phyloP scores from a whole-genome alignment of 2,888 invertebrate species.

The Rhimphoctona megacephalus region DNA sequence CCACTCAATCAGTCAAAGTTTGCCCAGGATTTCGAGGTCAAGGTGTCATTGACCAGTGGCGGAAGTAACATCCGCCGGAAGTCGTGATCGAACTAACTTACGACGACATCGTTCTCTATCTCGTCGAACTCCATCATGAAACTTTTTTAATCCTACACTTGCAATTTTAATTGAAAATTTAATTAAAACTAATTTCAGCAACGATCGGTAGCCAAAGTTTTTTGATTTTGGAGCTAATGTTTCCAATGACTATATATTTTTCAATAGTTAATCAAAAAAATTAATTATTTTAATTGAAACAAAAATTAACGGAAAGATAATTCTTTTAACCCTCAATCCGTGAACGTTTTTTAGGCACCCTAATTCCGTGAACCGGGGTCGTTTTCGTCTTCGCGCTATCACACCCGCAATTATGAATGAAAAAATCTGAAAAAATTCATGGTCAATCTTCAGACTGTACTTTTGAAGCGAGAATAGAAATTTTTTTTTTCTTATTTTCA shows the following conservation, averaged over 20 bases:
- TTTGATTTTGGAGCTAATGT: background rate
- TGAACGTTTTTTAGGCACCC: too few relatives aligned
- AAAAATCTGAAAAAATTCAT: too few relatives aligned
- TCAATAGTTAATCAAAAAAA: background rate
- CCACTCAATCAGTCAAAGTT: slow-evolving; percentile 11
- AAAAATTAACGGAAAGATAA: background rate
- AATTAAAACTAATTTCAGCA: background rate
- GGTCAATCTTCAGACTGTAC: too few relatives aligned
- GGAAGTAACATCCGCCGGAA: slow-evolving; percentile 74
- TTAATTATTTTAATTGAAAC: background rate
- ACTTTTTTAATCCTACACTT: background rate
- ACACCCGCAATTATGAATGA: too few relatives aligned
- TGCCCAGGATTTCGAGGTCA: slow-evolving; percentile 63
- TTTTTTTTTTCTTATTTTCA: too few relatives aligned
- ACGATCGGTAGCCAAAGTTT: background rate
- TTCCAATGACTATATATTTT: background rate
- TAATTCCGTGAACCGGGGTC: too few relatives aligned
- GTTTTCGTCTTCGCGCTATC: too few relatives aligned
- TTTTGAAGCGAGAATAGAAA: too few relatives aligned
- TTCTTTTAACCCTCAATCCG: too few relatives aligned
- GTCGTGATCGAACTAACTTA: slow-evolving; percentile 63
- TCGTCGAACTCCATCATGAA: background rate
- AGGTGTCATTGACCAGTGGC: slow-evolving; percentile 70
- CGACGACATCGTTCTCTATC: slow-evolving; percentile 1
- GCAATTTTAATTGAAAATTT: background rate